phyloP scores from a whole-genome alignment of 2,113 vertebrate genomes.

The Callipepla squamata region DNA sequence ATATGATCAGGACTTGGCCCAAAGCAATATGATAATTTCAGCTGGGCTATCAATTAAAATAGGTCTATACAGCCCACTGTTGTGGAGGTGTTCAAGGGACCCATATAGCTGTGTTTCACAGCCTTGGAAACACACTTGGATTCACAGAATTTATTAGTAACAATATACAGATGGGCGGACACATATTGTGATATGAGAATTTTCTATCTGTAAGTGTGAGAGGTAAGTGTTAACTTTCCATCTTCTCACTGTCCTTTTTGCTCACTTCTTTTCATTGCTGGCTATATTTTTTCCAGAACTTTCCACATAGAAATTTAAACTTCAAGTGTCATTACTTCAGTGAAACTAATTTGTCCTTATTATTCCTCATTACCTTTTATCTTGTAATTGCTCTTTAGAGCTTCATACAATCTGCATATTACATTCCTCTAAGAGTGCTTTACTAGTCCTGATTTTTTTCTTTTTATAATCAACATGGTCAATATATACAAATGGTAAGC shows the following conservation, averaged over 20 bases:
- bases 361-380: constrained; percentile 73
- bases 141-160: neutral
- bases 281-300: neutral
- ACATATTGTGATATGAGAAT: neutral
- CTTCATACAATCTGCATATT: constrained; percentile 58
- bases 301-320: constrained; percentile 44
- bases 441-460: constrained; percentile 25
- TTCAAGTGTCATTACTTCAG: constrained; percentile 60
- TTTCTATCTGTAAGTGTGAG: neutral
- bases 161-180: neutral
- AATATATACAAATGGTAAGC: constrained; percentile 55
- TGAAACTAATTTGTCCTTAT: constrained; percentile 71
- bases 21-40: neutral
- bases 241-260: neutral
- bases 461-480: constrained; percentile 44
- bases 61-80: neutral
- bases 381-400: constrained; percentile 67
- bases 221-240: neutral
- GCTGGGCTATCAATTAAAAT: neutral
- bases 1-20: neutral
- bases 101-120: constrained; percentile 2
- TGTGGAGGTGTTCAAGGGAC: neutral
- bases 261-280: neutral
- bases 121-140: neutral
- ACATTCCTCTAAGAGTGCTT: constrained; percentile 44